Evolutionary conservation across 2,888 invertebrate species (phyloP).

Genomic region (Machimus rusticus): DNA sequence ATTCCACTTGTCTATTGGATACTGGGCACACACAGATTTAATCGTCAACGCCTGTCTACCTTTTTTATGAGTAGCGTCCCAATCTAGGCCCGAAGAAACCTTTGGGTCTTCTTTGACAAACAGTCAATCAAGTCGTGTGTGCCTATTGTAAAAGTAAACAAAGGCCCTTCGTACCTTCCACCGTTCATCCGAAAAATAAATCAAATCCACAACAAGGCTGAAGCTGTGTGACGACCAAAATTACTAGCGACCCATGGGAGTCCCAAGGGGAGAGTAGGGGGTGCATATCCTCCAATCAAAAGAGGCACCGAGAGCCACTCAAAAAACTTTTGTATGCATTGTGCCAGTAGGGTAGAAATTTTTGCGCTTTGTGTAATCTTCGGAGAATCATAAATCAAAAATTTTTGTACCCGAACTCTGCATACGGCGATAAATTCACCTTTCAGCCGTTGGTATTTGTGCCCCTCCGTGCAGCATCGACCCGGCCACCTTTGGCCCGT

Average conservation of each 20-base stretch:
- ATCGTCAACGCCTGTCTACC: neutral
- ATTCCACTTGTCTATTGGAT: neutral
- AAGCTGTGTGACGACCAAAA: slow-evolving; percentile 11
- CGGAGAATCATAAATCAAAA: slow-evolving; percentile 31
- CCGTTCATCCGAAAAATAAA: slow-evolving; percentile 32
- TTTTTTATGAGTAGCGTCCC: neutral
- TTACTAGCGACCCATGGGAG: neutral
- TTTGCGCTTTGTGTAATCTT: slow-evolving; percentile 34
- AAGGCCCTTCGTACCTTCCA: neutral
- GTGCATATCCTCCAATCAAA: neutral
- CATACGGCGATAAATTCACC: slow-evolving; percentile 26
- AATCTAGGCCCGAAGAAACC: neutral
- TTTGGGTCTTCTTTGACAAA: slow-evolving; percentile 23
- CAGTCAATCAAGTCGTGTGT: slow-evolving; percentile 29
- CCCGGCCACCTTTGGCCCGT: neutral
- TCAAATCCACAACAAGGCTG: slow-evolving; percentile 12
- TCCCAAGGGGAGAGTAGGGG: neutral
- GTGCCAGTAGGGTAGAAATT: slow-evolving; percentile 12
- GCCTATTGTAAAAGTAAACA: slow-evolving; percentile 25
- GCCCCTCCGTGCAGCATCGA: neutral
- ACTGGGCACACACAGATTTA: neutral
- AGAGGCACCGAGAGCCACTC: neutral
- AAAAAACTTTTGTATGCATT: slow-evolving; percentile 27
- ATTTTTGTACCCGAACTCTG: slow-evolving; percentile 8
- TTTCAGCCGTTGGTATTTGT: neutral